phyloP scores from a whole-genome alignment of 2,888 invertebrate species.

The Hedya salicella region DNA sequence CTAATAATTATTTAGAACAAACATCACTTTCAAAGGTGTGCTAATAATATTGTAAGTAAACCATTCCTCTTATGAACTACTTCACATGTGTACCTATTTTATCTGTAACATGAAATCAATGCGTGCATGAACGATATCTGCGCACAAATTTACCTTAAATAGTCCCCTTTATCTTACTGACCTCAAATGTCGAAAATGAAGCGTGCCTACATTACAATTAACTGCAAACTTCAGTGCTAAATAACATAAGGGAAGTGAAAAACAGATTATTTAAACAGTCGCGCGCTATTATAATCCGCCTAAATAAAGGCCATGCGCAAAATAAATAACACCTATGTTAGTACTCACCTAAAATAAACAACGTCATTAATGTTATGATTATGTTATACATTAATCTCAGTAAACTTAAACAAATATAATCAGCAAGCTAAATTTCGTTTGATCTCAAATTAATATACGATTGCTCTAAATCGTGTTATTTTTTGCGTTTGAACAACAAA shows the following conservation, averaged over 20 bases:
- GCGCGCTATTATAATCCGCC: slow-evolving; percentile 40
- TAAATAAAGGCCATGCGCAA: slow-evolving; percentile 47
- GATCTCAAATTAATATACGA: slow-evolving; percentile 40
- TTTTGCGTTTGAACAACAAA: slow-evolving; percentile 78
- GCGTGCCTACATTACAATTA: background rate
- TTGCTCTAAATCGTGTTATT: slow-evolving; percentile 58
- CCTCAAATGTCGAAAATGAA: slow-evolving; percentile 49
- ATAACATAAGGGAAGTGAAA: slow-evolving; percentile 2
- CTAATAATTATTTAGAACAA: too few species aligned
- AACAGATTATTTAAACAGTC: slow-evolving; percentile 38
- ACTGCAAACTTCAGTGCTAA: slow-evolving; percentile 1
- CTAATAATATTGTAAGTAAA: slow-evolving; percentile 3
- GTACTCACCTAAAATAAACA: slow-evolving; percentile 62
- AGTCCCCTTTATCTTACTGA: slow-evolving; percentile 53
- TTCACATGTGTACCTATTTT: slow-evolving; percentile 33
- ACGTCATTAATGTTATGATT: slow-evolving; percentile 53
- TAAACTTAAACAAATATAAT: slow-evolving; percentile 43
- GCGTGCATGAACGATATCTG: slow-evolving; percentile 46
- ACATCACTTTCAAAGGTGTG: too few species aligned
- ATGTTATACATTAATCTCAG: slow-evolving; percentile 27
- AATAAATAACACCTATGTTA: slow-evolving; percentile 44
- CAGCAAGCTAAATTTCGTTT: slow-evolving; percentile 13
- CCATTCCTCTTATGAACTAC: slow-evolving; percentile 9
- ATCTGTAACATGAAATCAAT: slow-evolving; percentile 45
- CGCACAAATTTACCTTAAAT: slow-evolving; percentile 49